Base-by-base conservation (phyloP, 1,140 invertebrate species). In the Nilaparvata lugens region DNA sequence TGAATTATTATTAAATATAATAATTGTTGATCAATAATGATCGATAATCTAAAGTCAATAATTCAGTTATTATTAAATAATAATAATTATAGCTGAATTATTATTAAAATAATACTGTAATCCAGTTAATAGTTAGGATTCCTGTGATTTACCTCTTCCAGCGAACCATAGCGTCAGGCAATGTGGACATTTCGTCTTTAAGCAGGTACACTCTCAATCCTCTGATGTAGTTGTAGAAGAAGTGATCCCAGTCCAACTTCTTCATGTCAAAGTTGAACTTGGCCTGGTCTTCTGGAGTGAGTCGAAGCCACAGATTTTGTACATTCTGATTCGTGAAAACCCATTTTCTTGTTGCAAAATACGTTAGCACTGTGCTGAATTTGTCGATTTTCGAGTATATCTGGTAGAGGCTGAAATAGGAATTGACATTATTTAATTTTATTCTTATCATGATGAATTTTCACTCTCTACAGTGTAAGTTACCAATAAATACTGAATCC, bases 311-410 rank as follows among this genome's bases (percentile, higher is more conserved):
- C 55, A 95, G 72, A 14, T 68, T 63, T 11, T 81, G 75, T 0
- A 82, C 76, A 69, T 91, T 91, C 0, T 79, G 73, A 64, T 85
- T 86, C 18, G 78, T 72, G 66, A 91, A 90, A 28, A 78, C 76
- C 83, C 88, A 92, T 64, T 85, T 75, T 48, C 81, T 76, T 0
- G 78, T 77, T 11, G 82, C 82, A 69, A 92, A 92, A 70, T 84
- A 91, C 48, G 83, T 78, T 13, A 91, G 73, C 2, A 83, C 81
- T 18, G 74, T 73, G 21, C 83, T 80, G 56, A 88, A 84, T 68
- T 86, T 85, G 61, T 85, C 78, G 42, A 92, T 82, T 72, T 87
- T 88, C 23, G 76, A 76, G 67, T 91, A 89, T 2, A 88, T 81
- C 65, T 82, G 81, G 38, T 82, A 76, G 76, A 91, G 79, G 72